Conservation (phyloP, 2,113 vertebrate species). For the Calidris pygmaea region DNA sequence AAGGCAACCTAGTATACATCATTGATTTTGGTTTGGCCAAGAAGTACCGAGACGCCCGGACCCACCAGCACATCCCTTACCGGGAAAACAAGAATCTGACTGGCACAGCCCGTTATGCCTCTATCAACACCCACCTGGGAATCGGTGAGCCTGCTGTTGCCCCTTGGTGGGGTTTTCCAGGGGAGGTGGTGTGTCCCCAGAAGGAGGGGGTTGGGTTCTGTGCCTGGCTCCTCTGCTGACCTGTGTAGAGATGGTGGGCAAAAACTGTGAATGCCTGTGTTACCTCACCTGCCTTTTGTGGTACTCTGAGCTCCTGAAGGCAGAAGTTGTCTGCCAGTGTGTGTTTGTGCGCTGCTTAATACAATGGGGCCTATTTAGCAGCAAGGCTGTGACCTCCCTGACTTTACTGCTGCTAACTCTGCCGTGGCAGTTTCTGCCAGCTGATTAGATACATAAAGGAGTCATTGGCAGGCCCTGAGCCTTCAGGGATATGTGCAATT, state of each 20-base stretch:
- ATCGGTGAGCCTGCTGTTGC: conserved; percentile 81
- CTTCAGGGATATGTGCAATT: neutral
- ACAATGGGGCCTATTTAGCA: neutral
- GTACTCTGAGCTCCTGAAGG: neutral
- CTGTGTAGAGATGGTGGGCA: neutral
- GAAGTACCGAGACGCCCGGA: conserved; percentile 94
- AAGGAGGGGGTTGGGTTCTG: neutral
- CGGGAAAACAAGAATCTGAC: conserved; percentile 99
- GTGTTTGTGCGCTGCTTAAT: neutral
- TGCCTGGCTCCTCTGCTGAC: neutral
- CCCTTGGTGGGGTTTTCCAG: neutral
- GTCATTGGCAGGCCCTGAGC: neutral
- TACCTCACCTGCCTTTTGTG: neutral
- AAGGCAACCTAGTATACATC: conserved; percentile 97
- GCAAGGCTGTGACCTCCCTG: neutral
- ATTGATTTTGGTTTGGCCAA: conserved; percentile 97
- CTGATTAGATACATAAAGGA: neutral
- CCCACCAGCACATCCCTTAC: conserved; percentile 98
- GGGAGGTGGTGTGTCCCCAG: neutral
- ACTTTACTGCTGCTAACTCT: neutral
- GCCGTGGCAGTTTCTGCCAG: neutral
- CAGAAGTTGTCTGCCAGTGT: neutral
- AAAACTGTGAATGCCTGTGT: neutral
- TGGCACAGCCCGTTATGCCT: conserved; percentile 94
- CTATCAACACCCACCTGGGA: conserved; percentile 96